Conservation (phyloP, 53 echinoderm and acorn worm species). For the Paracentrotus lividus region DNA sequence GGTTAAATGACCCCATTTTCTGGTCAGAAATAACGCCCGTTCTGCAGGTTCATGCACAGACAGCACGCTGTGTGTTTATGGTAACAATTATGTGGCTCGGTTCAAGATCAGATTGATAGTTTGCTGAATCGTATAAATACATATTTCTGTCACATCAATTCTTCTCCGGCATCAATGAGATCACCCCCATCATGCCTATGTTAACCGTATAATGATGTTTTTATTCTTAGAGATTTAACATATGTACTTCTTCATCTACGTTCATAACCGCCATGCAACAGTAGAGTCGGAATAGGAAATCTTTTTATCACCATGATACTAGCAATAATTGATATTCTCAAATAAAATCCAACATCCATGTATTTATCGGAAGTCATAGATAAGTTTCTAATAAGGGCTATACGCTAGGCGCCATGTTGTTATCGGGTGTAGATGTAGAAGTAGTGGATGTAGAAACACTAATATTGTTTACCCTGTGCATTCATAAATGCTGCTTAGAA, state of each 20-base stretch:
- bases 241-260: too few relatives aligned
- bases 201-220: neutral
- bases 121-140: constrained; percentile 62
- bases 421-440: neutral
- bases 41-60: neutral
- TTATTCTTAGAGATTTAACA: neutral
- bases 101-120: constrained; percentile 19
- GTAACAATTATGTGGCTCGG: constrained; percentile 16
- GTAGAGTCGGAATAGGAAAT: neutral
- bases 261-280: neutral
- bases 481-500: neutral
- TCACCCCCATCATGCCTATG: too few relatives aligned
- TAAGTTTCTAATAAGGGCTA: too few relatives aligned
- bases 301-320: too few relatives aligned
- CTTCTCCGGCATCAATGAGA: neutral
- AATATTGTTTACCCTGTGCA: neutral
- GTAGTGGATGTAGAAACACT: neutral
- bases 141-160: constrained; percentile 46
- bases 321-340: too few relatives aligned
- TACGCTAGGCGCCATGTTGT: neutral
- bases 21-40: neutral
- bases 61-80: constrained; percentile 45
- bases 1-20: constrained; percentile 57
- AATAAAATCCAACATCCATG: too few relatives aligned
- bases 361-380: too few relatives aligned